Percentiles rank a stretch among this genome's conserved stretches.
These are phyloP conservation scores for Corynorhinus townsendii DNA, from an alignment of 2,113 vertebrate genomes.

Conservation along the genomic window DNA sequence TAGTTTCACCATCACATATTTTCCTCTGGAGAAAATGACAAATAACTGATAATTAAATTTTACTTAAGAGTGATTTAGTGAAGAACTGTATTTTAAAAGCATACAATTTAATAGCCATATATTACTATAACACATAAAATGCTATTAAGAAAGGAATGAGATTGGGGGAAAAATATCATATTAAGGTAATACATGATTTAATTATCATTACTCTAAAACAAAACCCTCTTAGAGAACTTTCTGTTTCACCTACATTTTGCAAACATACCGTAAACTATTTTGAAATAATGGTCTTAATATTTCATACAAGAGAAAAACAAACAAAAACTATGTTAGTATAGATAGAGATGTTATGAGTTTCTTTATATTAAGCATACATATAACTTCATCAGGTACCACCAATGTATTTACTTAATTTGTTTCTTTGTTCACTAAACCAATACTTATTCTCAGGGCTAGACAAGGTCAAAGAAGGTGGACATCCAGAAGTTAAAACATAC, in stretches of 20 bases:
- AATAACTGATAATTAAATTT: background rate
- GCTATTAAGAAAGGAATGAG: background rate
- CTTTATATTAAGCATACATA: background rate
- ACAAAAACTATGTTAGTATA: background rate
- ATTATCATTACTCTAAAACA: conserved; percentile 7
- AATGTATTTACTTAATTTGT: background rate
- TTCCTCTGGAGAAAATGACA: background rate
- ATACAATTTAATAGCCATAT: background rate
- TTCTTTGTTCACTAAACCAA: background rate
- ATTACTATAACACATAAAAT: background rate
- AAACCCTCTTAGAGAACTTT: background rate
- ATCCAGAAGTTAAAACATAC: background rate
- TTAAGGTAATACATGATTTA: background rate
- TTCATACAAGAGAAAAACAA: background rate
- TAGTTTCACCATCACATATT: background rate
- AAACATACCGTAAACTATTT: background rate
- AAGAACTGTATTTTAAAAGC: background rate
- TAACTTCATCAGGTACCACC: background rate
- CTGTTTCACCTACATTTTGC: conserved; percentile 7
- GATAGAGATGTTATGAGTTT: background rate
- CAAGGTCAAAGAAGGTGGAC: background rate
- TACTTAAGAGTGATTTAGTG: background rate
- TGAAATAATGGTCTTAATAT: background rate
- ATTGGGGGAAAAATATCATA: background rate
- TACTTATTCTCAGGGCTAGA: background rate